Percentiles rank a stretch among this genome's conserved stretches.
Conservation (phyloP, 2,113 vertebrate species). For the Papio anubis region DNA sequence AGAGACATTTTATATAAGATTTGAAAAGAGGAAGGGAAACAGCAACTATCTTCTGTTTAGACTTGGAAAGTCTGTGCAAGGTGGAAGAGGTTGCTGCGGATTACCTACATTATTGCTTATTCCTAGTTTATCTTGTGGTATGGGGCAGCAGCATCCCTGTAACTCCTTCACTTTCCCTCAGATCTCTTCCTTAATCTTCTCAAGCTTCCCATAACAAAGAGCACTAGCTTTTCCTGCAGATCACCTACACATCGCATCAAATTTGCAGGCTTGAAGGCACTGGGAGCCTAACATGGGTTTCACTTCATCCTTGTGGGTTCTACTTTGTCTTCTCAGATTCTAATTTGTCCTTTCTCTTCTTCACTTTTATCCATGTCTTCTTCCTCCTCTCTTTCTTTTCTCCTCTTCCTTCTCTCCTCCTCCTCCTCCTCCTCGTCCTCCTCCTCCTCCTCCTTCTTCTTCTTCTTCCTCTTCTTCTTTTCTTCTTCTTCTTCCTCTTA, state of each 20-base stretch:
- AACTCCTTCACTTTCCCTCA: not conserved
- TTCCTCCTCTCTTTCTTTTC: not conserved
- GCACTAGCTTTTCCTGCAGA: not conserved
- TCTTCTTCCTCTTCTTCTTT: not conserved
- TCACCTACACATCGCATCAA: not conserved
- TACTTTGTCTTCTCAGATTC: not conserved
- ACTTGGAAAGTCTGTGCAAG: not conserved
- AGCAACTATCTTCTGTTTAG: not conserved
- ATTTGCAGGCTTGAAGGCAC: not conserved
- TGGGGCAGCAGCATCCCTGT: accelerated
- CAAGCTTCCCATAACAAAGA: not conserved
- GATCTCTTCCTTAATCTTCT: not conserved
- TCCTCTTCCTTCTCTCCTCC: no score
- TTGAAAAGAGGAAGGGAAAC: not conserved
- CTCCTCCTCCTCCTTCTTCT: not conserved
- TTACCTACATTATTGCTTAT: not conserved
- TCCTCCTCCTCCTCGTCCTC: not conserved
- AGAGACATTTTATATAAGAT: not conserved
- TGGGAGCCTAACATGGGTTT: not conserved
- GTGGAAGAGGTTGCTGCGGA: not conserved
- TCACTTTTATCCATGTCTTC: not conserved
- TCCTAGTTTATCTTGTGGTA: no score
- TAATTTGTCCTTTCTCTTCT: not conserved
- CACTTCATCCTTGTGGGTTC: not conserved
- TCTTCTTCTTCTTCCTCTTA: not conserved